phyloP scores from a whole-genome alignment of 2,797 vertebrate species.

The Urocyon cinereoargenteus region DNA sequence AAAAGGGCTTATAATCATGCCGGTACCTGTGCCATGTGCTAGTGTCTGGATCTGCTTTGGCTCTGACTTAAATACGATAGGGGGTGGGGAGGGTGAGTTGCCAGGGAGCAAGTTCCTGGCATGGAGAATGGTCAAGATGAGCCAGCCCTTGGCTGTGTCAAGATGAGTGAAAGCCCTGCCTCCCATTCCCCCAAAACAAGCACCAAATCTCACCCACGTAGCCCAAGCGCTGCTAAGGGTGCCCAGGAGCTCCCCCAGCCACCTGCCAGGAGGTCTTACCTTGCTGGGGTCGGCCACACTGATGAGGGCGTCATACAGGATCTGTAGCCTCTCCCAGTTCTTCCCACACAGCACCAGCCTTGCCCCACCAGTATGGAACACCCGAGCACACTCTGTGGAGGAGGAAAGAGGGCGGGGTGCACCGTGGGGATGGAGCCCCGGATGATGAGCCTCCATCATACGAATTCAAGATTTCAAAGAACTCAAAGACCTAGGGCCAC shows the following conservation, averaged over 20 bases:
- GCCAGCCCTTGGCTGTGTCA: background rate
- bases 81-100: no score
- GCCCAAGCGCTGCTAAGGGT: background rate
- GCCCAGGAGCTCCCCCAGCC: fast-evolving
- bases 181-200: background rate
- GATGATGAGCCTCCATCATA: background rate
- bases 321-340: constrained; percentile 95
- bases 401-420: background rate
- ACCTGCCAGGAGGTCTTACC: constrained; percentile 85
- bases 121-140: background rate
- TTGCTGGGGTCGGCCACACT: constrained; percentile 92
- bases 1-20: background rate
- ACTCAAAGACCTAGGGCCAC: background rate
- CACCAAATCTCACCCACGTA: background rate
- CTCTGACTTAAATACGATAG: background rate
- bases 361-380: constrained; percentile 95
- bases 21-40: no score
- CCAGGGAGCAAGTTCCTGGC: background rate
- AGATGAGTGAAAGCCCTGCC: background rate
- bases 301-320: constrained; percentile 92
- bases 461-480: background rate
- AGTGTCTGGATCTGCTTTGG: background rate
- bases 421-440: background rate
- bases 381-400: constrained; percentile 92
- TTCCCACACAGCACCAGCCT: constrained; percentile 95